These are phyloP conservation scores for Sinopyrophorus schimmeli DNA, from an alignment of 2,888 invertebrate genomes.

Conservation along the genomic window DNA sequence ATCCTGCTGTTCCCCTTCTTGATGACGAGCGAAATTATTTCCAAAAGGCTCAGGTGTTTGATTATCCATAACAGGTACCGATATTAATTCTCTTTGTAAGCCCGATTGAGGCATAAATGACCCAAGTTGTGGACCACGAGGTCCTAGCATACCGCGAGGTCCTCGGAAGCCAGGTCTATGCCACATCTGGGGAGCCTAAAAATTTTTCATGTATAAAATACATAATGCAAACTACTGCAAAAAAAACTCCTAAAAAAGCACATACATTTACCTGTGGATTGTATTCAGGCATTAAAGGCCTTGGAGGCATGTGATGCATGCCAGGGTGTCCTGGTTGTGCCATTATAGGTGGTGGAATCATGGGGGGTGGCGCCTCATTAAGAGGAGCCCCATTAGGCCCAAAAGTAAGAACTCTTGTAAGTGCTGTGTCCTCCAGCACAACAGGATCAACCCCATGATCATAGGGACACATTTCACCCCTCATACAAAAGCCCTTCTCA, in stretches of 20 bases:
- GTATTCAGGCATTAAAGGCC: constrained; percentile 46
- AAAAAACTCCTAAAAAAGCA: background rate
- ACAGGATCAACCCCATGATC: constrained; percentile 98
- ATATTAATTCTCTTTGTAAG: constrained; percentile 70
- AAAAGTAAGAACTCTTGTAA: constrained; percentile 60
- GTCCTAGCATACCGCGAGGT: constrained; percentile 45
- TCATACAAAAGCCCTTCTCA: constrained; percentile 77
- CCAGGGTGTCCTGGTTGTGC: constrained; percentile 52
- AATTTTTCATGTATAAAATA: background rate
- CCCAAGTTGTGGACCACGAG: constrained; percentile 48
- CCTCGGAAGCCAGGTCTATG: constrained; percentile 47
- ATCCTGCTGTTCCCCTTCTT: constrained; percentile 38
- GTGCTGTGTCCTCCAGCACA: constrained; percentile 83
- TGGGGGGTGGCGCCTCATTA: constrained; percentile 38
- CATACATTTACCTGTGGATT: constrained; percentile 48
- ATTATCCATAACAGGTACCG: constrained; percentile 71
- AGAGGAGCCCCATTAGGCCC: constrained; percentile 54
- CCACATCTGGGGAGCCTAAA: constrained; percentile 52
- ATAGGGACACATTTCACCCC: constrained; percentile 94
- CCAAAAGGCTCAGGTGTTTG: constrained; percentile 43
- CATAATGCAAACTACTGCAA: too few relatives aligned
- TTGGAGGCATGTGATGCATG: constrained; percentile 41
- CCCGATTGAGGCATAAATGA: constrained; percentile 48
- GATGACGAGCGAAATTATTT: constrained; percentile 30
- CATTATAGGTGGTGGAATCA: constrained; percentile 38